Conservation (phyloP, 2,797 vertebrate genomes). For the Phoebastria nigripes region DNA sequence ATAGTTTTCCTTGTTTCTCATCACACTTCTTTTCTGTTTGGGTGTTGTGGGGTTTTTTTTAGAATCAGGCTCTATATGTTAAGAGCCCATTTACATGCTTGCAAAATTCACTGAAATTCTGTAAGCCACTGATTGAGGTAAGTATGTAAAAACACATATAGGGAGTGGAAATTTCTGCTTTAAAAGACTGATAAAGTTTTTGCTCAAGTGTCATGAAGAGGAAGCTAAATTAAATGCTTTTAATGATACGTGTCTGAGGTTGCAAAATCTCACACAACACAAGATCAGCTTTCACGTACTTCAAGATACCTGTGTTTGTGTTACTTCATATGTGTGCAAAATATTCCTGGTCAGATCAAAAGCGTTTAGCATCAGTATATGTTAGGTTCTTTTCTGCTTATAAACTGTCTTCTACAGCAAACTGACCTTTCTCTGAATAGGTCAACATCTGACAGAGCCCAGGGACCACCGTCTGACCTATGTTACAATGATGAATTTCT, state of each 20-base stretch:
- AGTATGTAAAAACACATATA: neutral
- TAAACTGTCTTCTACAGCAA: constrained; percentile 18
- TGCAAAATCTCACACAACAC: neutral
- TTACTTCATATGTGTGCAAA: neutral
- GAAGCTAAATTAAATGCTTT: neutral
- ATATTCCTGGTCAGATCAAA: neutral
- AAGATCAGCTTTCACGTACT: neutral
- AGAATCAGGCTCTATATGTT: neutral
- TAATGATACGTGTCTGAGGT: neutral
- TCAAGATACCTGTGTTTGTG: neutral
- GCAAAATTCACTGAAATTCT: neutral
- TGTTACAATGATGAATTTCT: constrained; percentile 5
- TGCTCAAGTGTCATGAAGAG: neutral
- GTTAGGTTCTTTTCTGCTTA: neutral
- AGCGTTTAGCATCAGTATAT: neutral
- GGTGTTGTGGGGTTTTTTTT: neutral
- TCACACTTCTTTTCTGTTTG: neutral
- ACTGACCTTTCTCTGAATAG: constrained; percentile 59
- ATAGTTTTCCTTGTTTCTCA: neutral
- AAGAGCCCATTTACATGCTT: neutral
- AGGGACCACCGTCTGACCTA: constrained; percentile 30
- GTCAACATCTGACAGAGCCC: constrained; percentile 24
- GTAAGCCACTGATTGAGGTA: neutral
- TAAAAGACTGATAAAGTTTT: neutral
- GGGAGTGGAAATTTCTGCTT: neutral